Evolutionary conservation across 1,140 invertebrate species (phyloP).

Genomic region (Hestina assimilis): DNA sequence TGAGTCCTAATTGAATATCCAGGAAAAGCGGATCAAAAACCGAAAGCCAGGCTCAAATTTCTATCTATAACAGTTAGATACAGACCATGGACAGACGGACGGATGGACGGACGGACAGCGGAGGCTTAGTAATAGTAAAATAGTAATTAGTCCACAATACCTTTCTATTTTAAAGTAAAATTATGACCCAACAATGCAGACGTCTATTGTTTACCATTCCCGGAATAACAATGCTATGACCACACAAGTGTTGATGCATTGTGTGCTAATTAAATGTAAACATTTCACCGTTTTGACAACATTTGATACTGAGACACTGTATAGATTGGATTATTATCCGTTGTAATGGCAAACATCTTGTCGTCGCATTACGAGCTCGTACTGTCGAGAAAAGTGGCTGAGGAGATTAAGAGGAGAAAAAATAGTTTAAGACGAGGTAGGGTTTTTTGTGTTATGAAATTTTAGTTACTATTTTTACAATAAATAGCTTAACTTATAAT

Average conservation of each 20-base stretch:
- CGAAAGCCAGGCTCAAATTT: no score
- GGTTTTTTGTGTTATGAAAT: not conserved
- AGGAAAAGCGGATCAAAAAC: no score
- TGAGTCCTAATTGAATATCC: no score
- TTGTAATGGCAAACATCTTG: slow-evolving; percentile 33
- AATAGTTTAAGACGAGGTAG: slow-evolving; percentile 47
- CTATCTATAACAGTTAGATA: no score
- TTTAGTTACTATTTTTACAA: not conserved
- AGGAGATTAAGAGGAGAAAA: slow-evolving; percentile 49
- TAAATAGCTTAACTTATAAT: no score
- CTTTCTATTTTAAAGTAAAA: slow-evolving; percentile 9
- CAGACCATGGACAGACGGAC: no score
- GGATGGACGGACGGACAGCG: no score
- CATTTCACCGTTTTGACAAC: slow-evolving; percentile 16
- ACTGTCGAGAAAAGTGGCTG: slow-evolving; percentile 36
- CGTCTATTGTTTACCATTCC: slow-evolving; percentile 37
- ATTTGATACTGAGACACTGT: not conserved
- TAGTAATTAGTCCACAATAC: not conserved
- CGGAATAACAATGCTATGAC: slow-evolving; percentile 36
- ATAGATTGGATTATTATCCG: not conserved
- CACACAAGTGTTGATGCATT: slow-evolving; percentile 29
- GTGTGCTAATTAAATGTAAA: slow-evolving; percentile 39
- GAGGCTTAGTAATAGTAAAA: no score
- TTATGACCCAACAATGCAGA: slow-evolving; percentile 8
- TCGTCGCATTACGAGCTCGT: slow-evolving; percentile 26